Base-by-base conservation (phyloP, 2,888 invertebrate genomes). In the Conus canariensis region DNA sequence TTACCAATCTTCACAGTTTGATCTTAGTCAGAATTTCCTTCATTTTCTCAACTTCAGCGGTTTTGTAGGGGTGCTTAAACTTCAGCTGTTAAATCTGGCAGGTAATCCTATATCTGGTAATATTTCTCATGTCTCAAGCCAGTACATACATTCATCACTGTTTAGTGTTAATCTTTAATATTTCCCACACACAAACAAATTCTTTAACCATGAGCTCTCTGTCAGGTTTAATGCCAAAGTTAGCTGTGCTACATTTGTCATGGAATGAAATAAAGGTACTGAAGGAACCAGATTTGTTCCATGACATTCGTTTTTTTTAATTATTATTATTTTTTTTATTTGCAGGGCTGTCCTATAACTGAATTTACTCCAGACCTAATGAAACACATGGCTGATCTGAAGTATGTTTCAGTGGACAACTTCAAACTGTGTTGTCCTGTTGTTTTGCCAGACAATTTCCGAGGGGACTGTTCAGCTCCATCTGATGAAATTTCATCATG, bases 401-500 rank as follows among this genome's bases (percentile, higher is more conserved):
- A 86, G n/a, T 9, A 60, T 58, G 90, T 90, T 16, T 83, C 22
- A 58, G 82, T 19, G 7, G 91, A 91, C 82, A 91, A 91, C 74
- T 91, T 85, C 67, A 87, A 90, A 16, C 60, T 91, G 56, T 91
- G 91, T 70, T 91, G 91, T 82, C 30, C 83, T 25, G 74, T 85
- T 9, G 80, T 90, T 10, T 87, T 90, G n/a, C 91, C 91, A 0
- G 82, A 70, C 60, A 58, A 64, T 45, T 45, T 45, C 45, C 45
- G 45, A 91, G 30, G 74, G 77, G 8, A 58, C 88, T 91, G 91
- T 64, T 59, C 64, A 3, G 91, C 91, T 0, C 90, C 90, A 0
- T 86, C 56, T 25, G 91, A 91, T 45, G 90, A 90, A 45, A 90
- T 91, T 22, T 88, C 90, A 7, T 91, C 91, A 10, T 91, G 91